Conservation (phyloP, 2,797 vertebrate species). For the Notamacropus eugenii region DNA sequence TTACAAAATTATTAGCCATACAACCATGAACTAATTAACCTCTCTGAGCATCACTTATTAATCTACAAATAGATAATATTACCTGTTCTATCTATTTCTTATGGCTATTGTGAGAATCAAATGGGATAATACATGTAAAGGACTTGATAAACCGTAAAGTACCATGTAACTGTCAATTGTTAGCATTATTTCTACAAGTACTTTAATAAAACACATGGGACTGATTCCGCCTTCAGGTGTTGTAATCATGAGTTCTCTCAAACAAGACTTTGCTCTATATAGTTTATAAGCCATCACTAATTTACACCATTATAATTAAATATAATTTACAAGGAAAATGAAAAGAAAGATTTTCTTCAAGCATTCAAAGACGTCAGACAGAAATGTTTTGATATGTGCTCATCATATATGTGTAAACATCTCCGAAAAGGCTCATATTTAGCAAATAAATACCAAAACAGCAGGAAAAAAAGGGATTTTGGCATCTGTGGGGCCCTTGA, state of each 20-base stretch:
- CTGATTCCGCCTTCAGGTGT: conserved; percentile 66
- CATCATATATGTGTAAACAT: conserved; percentile 81
- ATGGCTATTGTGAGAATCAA: background rate
- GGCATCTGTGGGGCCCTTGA: conserved; percentile 75
- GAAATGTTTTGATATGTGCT: conserved; percentile 81
- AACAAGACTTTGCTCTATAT: conserved; percentile 73
- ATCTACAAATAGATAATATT: background rate
- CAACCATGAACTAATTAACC: background rate
- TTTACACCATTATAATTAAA: conserved; percentile 77
- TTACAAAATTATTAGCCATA: background rate
- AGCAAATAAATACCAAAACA: conserved; percentile 79
- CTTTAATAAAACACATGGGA: conserved; percentile 33
- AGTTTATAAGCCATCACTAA: conserved; percentile 71
- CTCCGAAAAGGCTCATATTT: conserved; percentile 75
- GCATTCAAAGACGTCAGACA: conserved; percentile 79
- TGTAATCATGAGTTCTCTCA: conserved; percentile 69
- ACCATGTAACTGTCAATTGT: background rate
- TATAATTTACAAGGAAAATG: conserved; percentile 78
- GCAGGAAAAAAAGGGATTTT: conserved; percentile 77
- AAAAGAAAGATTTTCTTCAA: conserved; percentile 77
- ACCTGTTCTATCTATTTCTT: background rate
- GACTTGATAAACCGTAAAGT: background rate
- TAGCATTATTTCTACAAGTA: background rate
- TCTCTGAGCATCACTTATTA: background rate
- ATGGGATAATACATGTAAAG: background rate